Evolutionary conservation across 1,140 invertebrate genomes (phyloP).

Genomic region (Gryllus bimaculatus): DNA sequence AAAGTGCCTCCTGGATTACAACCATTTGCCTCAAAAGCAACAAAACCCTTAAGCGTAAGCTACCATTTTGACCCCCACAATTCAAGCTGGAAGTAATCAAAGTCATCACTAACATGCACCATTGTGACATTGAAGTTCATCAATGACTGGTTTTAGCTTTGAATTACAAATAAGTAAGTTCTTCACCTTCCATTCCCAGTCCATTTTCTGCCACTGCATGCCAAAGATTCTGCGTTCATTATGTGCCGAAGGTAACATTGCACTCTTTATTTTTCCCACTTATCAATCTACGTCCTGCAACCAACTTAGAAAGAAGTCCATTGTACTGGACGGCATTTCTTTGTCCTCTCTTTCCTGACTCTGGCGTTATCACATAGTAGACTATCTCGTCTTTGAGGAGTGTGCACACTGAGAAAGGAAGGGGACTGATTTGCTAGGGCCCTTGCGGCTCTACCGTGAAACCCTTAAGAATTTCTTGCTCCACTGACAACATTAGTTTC

Average conservation of each 20-base stretch:
- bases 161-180: slow-evolving; percentile 66
- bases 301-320: slow-evolving; percentile 88
- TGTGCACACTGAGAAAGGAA: slow-evolving; percentile 89
- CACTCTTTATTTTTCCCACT: slow-evolving; percentile 98
- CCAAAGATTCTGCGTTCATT: slow-evolving; percentile 91
- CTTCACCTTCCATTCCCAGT: slow-evolving; percentile 94
- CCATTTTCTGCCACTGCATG: slow-evolving; percentile 90
- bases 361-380: slow-evolving; percentile 85
- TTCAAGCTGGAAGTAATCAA: slow-evolving; percentile 69
- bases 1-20: too few relatives aligned
- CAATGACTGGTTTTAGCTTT: slow-evolving; percentile 65
- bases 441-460: slow-evolving; percentile 87
- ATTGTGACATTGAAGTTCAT: slow-evolving; percentile 83
- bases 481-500: slow-evolving; percentile 85
- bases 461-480: slow-evolving; percentile 91
- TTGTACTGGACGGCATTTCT: slow-evolving; percentile 88
- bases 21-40: neutral
- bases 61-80: neutral
- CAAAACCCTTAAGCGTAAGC: neutral
- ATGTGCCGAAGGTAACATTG: slow-evolving; percentile 83
- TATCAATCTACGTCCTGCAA: slow-evolving; percentile 94
- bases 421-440: slow-evolving; percentile 83
- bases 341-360: slow-evolving; percentile 88
- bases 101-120: slow-evolving; percentile 89
- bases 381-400: slow-evolving; percentile 89